A percentile compares a stretch with the other conserved stretches of the same genome.
phyloP scores from a whole-genome alignment of 2,888 invertebrate species.

The Baronia brevicornis region DNA sequence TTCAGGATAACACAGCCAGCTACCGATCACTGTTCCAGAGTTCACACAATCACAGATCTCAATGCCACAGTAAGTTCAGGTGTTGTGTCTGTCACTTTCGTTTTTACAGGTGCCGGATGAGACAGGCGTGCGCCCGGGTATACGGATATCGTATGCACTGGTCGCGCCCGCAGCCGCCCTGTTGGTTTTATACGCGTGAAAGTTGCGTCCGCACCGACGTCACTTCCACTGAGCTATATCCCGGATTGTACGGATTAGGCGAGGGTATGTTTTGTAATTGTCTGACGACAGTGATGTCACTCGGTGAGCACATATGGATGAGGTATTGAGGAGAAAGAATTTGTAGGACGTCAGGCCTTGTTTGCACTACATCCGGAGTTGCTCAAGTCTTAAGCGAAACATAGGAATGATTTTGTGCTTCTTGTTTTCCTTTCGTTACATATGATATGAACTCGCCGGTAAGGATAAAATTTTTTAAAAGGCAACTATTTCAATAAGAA shows the following conservation, averaged over 20 bases:
- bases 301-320: slow-evolving; percentile 19
- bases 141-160: slow-evolving; percentile 50
- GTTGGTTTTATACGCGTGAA: slow-evolving; percentile 70
- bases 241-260: slow-evolving; percentile 51
- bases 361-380: no score
- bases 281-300: slow-evolving; percentile 47
- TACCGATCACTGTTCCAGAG: slow-evolving; percentile 68
- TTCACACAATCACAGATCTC: slow-evolving; percentile 54
- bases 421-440: no score
- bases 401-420: no score
- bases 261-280: slow-evolving; percentile 58
- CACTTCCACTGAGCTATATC: slow-evolving; percentile 45
- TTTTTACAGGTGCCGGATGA: slow-evolving; percentile 38
- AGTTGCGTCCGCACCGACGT: slow-evolving; percentile 50
- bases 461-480: no score
- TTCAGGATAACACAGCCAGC: slow-evolving; percentile 67
- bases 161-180: slow-evolving; percentile 54
- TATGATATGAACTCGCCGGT: no score
- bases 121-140: slow-evolving; percentile 36
- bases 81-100: slow-evolving; percentile 56
- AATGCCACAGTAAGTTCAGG: slow-evolving; percentile 52
- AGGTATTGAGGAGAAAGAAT: no score
- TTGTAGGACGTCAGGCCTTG: no score
- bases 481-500: no score
- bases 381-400: no score